phyloP scores from a whole-genome alignment of 2,888 invertebrate species.

The Tricholauxania praeusta region DNA sequence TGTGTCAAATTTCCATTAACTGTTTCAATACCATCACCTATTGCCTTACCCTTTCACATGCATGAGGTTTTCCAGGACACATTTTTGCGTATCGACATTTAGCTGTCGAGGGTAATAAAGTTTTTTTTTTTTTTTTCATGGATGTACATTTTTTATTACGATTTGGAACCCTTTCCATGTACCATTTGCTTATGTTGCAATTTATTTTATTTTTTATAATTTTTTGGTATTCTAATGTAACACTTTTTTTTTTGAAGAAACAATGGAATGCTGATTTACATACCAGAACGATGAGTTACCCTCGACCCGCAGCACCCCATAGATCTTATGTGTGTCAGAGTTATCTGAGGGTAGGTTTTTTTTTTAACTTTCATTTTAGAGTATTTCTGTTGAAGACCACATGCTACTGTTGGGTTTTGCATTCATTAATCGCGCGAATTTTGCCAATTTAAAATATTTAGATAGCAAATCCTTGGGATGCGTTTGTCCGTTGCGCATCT shows the following conservation, averaged over 20 bases:
- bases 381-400: neutral
- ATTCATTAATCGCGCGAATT: constrained; percentile 21
- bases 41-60: constrained; percentile 50
- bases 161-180: constrained; percentile 38
- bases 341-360: constrained; percentile 23
- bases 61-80: constrained; percentile 29
- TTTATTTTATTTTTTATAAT: constrained; percentile 65
- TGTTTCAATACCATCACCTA: constrained; percentile 43
- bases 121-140: constrained; percentile 41
- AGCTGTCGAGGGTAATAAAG: constrained; percentile 57
- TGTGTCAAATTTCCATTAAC: constrained; percentile 64
- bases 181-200: constrained; percentile 62
- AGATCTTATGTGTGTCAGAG: neutral
- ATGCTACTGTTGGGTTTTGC: constrained; percentile 22
- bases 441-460: constrained; percentile 27
- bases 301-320: constrained; percentile 48
- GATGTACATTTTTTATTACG: constrained; percentile 50
- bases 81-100: constrained; percentile 52
- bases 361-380: too few species aligned
- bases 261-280: constrained; percentile 68
- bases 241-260: constrained; percentile 53
- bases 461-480: neutral
- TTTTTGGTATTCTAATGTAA: constrained; percentile 62
- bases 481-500: neutral
- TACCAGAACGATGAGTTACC: constrained; percentile 66